These are phyloP conservation scores for Eulimnadia texana DNA, from an alignment of 1,140 invertebrate species.

Conservation along the genomic window DNA sequence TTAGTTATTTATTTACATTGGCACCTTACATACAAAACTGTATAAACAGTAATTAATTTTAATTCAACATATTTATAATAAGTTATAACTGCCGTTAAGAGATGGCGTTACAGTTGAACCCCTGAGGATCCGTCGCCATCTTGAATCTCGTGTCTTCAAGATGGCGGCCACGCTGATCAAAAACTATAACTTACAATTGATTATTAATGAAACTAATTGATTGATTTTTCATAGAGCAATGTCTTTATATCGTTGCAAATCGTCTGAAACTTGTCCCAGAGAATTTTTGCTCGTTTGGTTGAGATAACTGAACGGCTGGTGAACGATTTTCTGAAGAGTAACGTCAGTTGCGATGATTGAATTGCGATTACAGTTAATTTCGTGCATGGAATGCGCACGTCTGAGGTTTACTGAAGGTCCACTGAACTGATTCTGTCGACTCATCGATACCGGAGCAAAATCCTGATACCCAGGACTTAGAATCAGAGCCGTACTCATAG, in stretches of 20 bases:
- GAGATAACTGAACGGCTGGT: slow-evolving; percentile 10
- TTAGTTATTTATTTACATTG: no score
- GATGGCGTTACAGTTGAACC: no score
- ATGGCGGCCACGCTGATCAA: no score
- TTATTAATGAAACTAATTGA: no score
- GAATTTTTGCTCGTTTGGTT: background rate
- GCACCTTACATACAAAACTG: no score
- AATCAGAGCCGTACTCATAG: slow-evolving; percentile 23
- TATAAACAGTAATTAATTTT: no score
- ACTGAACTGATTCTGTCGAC: slow-evolving; percentile 6
- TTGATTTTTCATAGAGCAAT: slow-evolving; percentile 9
- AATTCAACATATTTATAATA: no score
- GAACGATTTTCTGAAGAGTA: background rate
- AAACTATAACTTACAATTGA: no score
- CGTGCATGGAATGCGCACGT: slow-evolving; percentile 6
- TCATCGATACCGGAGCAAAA: background rate
- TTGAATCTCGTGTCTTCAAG: no score
- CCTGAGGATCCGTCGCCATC: no score
- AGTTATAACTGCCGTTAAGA: no score
- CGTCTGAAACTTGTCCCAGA: slow-evolving; percentile 4
- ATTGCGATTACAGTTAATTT: slow-evolving; percentile 1
- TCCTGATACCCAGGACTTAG: slow-evolving; percentile 11
- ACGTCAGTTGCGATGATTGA: slow-evolving; percentile 6
- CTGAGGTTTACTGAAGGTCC: background rate
- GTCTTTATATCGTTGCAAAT: slow-evolving; percentile 11